These are phyloP conservation scores for Apodemia zela DNA, from an alignment of 2,888 invertebrate species.

Conservation along the genomic window DNA sequence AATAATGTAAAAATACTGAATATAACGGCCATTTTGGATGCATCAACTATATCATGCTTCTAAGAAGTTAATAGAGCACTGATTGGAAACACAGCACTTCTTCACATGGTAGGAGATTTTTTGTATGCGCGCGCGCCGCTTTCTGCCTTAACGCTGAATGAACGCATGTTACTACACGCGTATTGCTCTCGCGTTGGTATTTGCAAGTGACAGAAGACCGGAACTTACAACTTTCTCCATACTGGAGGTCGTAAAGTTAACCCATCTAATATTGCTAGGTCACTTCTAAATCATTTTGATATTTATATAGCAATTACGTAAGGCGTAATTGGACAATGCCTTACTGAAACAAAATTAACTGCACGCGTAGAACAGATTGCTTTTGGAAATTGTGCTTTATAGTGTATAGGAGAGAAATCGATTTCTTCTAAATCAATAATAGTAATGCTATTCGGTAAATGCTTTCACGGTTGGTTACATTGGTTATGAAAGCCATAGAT, in stretches of 20 bases:
- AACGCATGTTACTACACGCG: slow-evolving; percentile 52
- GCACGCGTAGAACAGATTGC: not conserved
- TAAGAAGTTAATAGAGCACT: slow-evolving; percentile 19
- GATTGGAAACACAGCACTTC: slow-evolving; percentile 14
- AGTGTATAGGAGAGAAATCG: slow-evolving; percentile 31
- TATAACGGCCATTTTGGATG: slow-evolving; percentile 32
- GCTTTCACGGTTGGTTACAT: slow-evolving; percentile 60
- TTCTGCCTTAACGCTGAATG: slow-evolving; percentile 56
- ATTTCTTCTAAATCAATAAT: slow-evolving; percentile 10
- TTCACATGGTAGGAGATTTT: slow-evolving; percentile 20
- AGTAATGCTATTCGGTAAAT: slow-evolving; percentile 30
- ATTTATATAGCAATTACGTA: slow-evolving; percentile 27
- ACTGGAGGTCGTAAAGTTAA: slow-evolving; percentile 41
- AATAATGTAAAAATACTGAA: slow-evolving; percentile 39
- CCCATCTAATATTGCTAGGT: slow-evolving; percentile 45
- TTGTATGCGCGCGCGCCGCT: slow-evolving; percentile 54
- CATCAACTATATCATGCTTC: slow-evolving; percentile 11
- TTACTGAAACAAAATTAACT: slow-evolving; percentile 24
- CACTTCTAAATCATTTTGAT: slow-evolving; percentile 35
- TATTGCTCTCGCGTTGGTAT: slow-evolving; percentile 52
- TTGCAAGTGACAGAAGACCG: slow-evolving; percentile 69
- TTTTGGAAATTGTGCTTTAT: slow-evolving; percentile 35
- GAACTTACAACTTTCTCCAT: slow-evolving; percentile 69
- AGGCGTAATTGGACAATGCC: slow-evolving; percentile 29
- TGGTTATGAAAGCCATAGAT: slow-evolving; percentile 48